Percentiles rank a stretch among this genome's conserved stretches.
phyloP scores from a whole-genome alignment of 2,888 invertebrate species.

The Nemoura dubitans region DNA sequence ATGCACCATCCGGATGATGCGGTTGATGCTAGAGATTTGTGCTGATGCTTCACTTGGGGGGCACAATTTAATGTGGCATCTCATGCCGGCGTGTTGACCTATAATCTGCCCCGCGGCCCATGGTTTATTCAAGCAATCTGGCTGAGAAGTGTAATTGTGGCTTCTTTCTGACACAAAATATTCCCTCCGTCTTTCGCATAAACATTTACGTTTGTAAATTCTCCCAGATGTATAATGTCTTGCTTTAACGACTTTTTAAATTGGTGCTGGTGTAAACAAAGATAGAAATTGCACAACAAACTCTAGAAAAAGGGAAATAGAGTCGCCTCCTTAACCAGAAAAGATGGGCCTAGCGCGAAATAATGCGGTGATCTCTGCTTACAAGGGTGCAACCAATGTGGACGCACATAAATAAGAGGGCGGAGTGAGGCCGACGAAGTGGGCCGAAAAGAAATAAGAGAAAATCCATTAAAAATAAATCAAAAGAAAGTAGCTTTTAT shows the following conservation, averaged over 20 bases:
- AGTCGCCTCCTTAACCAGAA: neutral
- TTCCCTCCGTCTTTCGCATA: neutral
- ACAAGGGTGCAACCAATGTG: neutral
- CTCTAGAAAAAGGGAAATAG: neutral
- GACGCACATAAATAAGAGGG: conserved; percentile 36
- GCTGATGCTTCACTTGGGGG: neutral
- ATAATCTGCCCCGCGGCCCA: neutral
- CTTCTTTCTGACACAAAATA: neutral
- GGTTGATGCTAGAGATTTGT: neutral
- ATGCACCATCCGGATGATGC: too few species aligned
- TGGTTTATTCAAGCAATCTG: neutral
- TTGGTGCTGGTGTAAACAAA: neutral
- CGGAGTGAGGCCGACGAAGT: neutral
- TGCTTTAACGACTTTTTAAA: neutral
- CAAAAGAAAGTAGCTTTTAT: conserved; percentile 34
- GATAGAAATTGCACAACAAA: conserved; percentile 7
- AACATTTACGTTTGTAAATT: neutral
- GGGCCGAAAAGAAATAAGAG: conserved; percentile 21
- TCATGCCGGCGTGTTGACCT: neutral
- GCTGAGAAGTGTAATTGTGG: too few species aligned
- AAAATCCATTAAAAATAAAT: conserved; percentile 41
- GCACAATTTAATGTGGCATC: neutral
- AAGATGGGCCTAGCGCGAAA: neutral
- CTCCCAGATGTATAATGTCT: neutral
- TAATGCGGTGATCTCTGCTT: conserved; percentile 27